Base-by-base conservation (phyloP, 2,888 invertebrate genomes). In the Cotesia congregata region DNA sequence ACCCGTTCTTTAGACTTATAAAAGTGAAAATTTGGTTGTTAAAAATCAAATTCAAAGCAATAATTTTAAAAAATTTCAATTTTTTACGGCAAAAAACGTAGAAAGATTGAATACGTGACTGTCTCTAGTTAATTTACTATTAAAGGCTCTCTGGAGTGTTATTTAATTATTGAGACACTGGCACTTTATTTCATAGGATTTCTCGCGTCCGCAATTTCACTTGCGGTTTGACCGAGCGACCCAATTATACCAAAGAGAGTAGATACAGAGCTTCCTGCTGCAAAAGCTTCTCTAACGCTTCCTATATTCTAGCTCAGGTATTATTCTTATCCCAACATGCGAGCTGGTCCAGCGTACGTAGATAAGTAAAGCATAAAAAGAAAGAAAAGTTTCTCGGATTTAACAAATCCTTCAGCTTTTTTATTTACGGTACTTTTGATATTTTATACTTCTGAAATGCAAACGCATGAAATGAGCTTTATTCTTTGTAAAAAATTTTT, bases 201-300 rank as follows among this genome's bases (percentile, higher is more conserved):
- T 17, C 68, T 15, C 65, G 62, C 64, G 72, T 67, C 72, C 62
- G 41, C 62, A 59, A 59, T 76, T 76, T 76, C 67, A n/a, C 40
- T 40, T 68, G 77, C 67, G 78, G 78, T 80, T 78, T 79, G 79
- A 78, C 79, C 81, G 80, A 78, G 78, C 78, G 81, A 81, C 81
- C 81, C 77, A 81, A 80, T 80, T 81, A 79, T 78, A 71, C 73
- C 74, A 74, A 74, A 75, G 76, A 79, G 77, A 77, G 38, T 39
- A 30, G 30, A 30, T 30, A 41, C 50, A 39, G 41, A 17, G 17
- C 39, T 20, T 9, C 17, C 50, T 50, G 12, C 50, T n/a, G 65
- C n/a, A 40, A 17, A 17, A 41, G 41, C 30, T 50, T 62, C 72
- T 40, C 72, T 68, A 41, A 72, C 72, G 59, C 41, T 30, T 41